These are phyloP conservation scores for Empis livida DNA, from an alignment of 2,888 invertebrate genomes.

Conservation along the genomic window DNA sequence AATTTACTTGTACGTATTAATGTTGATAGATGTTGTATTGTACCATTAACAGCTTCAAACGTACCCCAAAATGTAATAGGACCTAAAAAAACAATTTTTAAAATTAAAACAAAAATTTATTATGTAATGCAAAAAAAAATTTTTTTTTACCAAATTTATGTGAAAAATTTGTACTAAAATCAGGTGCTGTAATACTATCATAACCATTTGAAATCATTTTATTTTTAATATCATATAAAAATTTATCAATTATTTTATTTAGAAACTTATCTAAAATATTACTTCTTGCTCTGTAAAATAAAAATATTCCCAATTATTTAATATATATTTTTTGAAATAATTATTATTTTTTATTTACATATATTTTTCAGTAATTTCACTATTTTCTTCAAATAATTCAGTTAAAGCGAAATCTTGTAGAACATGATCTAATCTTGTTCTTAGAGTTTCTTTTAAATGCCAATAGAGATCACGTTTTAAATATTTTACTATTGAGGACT, in stretches of 20 bases:
- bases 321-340: neutral
- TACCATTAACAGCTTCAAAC: conserved; percentile 4
- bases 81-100: too few species aligned
- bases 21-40: conserved; percentile 1
- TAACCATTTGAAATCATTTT: neutral
- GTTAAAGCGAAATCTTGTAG: conserved; percentile 7
- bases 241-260: conserved; percentile 1
- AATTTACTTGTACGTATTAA: conserved; percentile 1
- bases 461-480: conserved; percentile 9
- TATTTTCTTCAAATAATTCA: conserved; percentile 9
- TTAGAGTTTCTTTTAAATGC: conserved; percentile 8
- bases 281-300: neutral
- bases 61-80: conserved; percentile 5
- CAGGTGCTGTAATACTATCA: neutral
- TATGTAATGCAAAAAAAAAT: neutral
- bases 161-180: conserved; percentile 5
- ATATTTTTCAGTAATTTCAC: conserved; percentile 8
- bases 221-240: neutral
- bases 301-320: neutral
- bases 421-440: conserved; percentile 8
- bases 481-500: conserved; percentile 8
- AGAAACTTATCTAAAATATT: neutral
- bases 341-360: conserved; percentile 5
- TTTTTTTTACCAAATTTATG: conserved; percentile 4
- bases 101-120: too few species aligned